phyloP scores from a whole-genome alignment of 1,140 invertebrate genomes.

The Hycleus phaleratus region DNA sequence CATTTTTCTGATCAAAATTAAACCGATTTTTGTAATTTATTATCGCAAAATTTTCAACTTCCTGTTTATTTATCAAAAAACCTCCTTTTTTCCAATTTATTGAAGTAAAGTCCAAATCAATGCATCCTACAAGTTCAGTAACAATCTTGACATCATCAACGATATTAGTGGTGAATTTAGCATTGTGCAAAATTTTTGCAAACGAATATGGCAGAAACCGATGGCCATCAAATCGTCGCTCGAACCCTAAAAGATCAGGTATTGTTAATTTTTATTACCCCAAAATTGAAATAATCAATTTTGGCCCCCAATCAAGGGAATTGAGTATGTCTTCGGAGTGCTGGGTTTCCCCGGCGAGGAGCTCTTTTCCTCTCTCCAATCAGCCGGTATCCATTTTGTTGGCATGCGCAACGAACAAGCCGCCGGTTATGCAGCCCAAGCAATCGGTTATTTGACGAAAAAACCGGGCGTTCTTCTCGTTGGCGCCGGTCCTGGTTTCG shows the following conservation, averaged over 20 bases:
- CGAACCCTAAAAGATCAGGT: slow-evolving; percentile 72
- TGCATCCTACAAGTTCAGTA: not conserved
- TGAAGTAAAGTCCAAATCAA: not conserved
- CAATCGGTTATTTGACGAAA: slow-evolving; percentile 79
- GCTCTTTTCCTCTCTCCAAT: slow-evolving; percentile 78
- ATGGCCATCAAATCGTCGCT: slow-evolving; percentile 69
- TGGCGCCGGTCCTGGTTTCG: slow-evolving; percentile 89
- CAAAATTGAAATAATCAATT: not conserved
- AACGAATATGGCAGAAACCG: slow-evolving; percentile 49
- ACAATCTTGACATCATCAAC: not conserved
- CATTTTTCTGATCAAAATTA: too few species aligned
- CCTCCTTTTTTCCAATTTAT: not conserved
- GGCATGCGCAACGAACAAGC: slow-evolving; percentile 97
- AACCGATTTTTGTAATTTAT: too few species aligned
- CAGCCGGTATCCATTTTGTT: slow-evolving; percentile 81
- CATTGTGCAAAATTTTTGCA: too few species aligned
- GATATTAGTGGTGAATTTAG: not conserved
- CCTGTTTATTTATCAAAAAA: too few species aligned
- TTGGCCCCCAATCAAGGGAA: slow-evolving; percentile 52
- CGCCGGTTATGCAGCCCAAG: slow-evolving; percentile 90
- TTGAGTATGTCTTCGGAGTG: slow-evolving; percentile 94
- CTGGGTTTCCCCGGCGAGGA: slow-evolving; percentile 94
- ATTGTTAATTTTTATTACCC: slow-evolving; percentile 10
- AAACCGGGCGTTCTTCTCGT: slow-evolving; percentile 88
- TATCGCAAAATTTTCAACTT: too few species aligned